These are phyloP conservation scores for Aurelia coerulea DNA, from an alignment of 30 jellyfish, hydroid and myxozoan species.

Conservation along the genomic window DNA sequence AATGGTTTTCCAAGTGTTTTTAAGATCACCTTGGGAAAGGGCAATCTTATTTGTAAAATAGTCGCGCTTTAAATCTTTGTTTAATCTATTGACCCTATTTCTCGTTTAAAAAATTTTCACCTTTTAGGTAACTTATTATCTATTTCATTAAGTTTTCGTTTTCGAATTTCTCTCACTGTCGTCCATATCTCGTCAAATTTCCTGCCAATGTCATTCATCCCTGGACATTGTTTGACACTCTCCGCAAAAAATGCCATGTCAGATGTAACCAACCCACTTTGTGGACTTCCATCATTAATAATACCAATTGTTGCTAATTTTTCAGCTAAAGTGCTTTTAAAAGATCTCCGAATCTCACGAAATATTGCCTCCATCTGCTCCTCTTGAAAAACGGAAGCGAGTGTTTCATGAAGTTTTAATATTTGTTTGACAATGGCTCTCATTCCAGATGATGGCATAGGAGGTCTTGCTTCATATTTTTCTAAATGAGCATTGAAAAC, in stretches of 20 bases:
- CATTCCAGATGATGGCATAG: conserved; percentile 98
- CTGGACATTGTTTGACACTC: conserved; percentile 79
- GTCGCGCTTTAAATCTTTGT: too few relatives aligned
- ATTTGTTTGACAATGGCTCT: conserved; percentile 91
- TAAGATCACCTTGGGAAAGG: too few relatives aligned
- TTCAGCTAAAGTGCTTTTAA: conserved; percentile 81
- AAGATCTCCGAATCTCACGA: conserved; percentile 86
- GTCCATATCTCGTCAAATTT: conserved; percentile 87
- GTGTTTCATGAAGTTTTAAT: conserved; percentile 75
- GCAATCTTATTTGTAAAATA: too few relatives aligned
- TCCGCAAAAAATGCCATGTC: conserved; percentile 88
- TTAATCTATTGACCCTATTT: too few relatives aligned
- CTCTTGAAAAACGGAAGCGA: conserved; percentile 77
- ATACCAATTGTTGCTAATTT: conserved; percentile 79
- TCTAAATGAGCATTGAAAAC: conserved; percentile 77
- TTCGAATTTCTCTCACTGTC: conserved; percentile 82
- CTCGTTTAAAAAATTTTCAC: too few relatives aligned
- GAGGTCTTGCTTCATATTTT: conserved; percentile 92
- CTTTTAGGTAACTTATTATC: conserved; percentile 54
- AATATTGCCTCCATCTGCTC: conserved; percentile 91
- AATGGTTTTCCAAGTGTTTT: too few relatives aligned
- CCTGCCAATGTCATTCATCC: conserved; percentile 70
- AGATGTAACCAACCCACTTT: conserved; percentile 96
- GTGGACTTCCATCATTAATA: conserved; percentile 96
- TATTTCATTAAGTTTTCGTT: conserved; percentile 17